phyloP scores from a whole-genome alignment of 2,888 invertebrate species.

The Mimachlamys varia region DNA sequence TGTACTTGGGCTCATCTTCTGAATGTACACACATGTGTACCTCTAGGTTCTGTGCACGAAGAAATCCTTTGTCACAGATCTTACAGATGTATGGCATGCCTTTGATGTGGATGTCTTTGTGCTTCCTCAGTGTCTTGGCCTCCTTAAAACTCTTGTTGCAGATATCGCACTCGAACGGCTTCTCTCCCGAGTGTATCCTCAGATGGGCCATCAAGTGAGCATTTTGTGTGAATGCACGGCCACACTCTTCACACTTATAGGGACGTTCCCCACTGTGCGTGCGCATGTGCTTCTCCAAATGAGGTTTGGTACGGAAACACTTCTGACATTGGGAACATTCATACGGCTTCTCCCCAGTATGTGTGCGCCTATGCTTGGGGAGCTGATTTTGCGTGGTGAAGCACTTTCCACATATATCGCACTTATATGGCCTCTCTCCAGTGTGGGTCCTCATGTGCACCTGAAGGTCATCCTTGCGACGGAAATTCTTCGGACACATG shows the following conservation, averaged over 20 bases:
- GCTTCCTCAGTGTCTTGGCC: conserved; percentile 52
- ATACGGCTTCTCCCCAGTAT: conserved; percentile 53
- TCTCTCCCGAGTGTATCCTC: conserved; percentile 51
- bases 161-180: conserved; percentile 51
- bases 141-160: conserved; percentile 53
- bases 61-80: conserved; percentile 52
- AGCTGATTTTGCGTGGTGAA: conserved; percentile 54
- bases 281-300: conserved; percentile 52
- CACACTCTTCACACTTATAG: conserved; percentile 52
- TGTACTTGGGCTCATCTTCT: conserved; percentile 52
- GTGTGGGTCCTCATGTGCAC: conserved; percentile 55
- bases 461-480: conserved; percentile 65
- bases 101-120: conserved; percentile 51
- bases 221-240: conserved; percentile 54
- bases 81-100: conserved; percentile 53
- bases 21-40: conserved; percentile 56
- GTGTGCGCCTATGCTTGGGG: conserved; percentile 52
- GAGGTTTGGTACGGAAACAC: conserved; percentile 53
- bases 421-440: conserved; percentile 51
- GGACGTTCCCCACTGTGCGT: conserved; percentile 55
- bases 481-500: conserved; percentile 60
- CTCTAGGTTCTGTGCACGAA: conserved; percentile 51
- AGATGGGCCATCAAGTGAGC: conserved; percentile 52
- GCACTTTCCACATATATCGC: conserved; percentile 52
- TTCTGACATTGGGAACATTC: conserved; percentile 50